Percentiles rank a stretch among this genome's conserved stretches.
phyloP scores from a whole-genome alignment of 2,797 vertebrate genomes.

The Toxotes lorentzi region DNA sequence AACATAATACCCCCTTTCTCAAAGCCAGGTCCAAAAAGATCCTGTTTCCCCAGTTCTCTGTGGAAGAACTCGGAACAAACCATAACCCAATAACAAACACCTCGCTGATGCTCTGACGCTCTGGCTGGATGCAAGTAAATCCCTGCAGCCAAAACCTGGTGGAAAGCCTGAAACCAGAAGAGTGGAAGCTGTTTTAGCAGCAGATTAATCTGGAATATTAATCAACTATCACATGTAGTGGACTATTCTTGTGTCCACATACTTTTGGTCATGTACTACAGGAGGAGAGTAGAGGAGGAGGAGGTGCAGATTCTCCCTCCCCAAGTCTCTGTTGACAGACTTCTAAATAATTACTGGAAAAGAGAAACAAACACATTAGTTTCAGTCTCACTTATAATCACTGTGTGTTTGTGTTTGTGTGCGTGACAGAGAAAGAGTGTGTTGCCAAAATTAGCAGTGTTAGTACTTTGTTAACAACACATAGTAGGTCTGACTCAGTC shows the following conservation, averaged over 20 bases:
- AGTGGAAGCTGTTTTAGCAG: not conserved
- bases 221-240: not conserved
- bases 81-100: not conserved
- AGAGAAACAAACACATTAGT: slow-evolving; percentile 62
- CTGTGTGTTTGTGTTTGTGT: slow-evolving; percentile 20
- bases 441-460: slow-evolving; percentile 20
- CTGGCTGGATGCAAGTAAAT: not conserved
- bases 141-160: not conserved
- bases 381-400: slow-evolving; percentile 62
- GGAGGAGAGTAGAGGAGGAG: not conserved
- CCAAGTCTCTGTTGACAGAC: slow-evolving; percentile 48
- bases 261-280: not conserved
- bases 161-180: not conserved
- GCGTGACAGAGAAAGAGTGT: not conserved
- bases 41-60: not conserved
- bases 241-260: not conserved
- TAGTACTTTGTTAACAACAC: slow-evolving; percentile 26
- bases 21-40: not conserved
- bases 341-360: slow-evolving; percentile 61
- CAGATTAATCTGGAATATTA: not conserved
- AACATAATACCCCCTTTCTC: not conserved
- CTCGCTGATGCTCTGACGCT: not conserved
- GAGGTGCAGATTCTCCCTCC: slow-evolving; percentile 14
- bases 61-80: not conserved
- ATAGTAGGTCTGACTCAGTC: not conserved